Evolutionary conservation across 2,797 vertebrate species (phyloP).

Genomic region (Eospalax fontanierii): DNA sequence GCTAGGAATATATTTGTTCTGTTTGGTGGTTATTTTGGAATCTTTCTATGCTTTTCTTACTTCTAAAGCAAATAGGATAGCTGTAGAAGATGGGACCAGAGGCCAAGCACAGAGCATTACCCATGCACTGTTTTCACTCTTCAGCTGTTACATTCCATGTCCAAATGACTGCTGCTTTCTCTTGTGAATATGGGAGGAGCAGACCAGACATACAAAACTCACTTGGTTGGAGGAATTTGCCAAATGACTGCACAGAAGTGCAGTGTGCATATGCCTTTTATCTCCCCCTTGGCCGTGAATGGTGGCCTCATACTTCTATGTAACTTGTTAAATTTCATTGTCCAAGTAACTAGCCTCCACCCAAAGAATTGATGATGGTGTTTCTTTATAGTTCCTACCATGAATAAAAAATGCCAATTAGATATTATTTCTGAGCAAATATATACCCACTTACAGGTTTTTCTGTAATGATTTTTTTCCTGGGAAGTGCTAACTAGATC

Average conservation of each 20-base stretch:
- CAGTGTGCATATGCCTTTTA: neutral
- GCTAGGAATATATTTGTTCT: neutral
- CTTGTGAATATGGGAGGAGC: neutral
- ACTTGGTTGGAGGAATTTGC: neutral
- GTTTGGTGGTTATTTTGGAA: neutral
- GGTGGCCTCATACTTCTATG: neutral
- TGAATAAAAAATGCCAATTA: neutral
- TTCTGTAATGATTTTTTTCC: slow-evolving; percentile 12
- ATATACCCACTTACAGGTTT: neutral
- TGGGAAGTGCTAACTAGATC: neutral
- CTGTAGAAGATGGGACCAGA: neutral
- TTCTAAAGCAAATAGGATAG: slow-evolving; percentile 14
- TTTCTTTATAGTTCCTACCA: neutral
- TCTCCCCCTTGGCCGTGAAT: neutral
- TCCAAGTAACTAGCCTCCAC: neutral
- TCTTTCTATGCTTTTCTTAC: neutral
- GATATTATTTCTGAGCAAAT: neutral
- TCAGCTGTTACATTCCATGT: neutral
- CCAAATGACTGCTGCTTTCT: neutral
- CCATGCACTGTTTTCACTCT: neutral
- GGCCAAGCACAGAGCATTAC: neutral
- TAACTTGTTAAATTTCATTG: neutral
- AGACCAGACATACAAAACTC: neutral
- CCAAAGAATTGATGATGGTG: neutral
- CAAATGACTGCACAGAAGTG: neutral